These are phyloP conservation scores for Rhopalosiphum maidis DNA, from an alignment of 1,140 invertebrate genomes.

Conservation along the genomic window DNA sequence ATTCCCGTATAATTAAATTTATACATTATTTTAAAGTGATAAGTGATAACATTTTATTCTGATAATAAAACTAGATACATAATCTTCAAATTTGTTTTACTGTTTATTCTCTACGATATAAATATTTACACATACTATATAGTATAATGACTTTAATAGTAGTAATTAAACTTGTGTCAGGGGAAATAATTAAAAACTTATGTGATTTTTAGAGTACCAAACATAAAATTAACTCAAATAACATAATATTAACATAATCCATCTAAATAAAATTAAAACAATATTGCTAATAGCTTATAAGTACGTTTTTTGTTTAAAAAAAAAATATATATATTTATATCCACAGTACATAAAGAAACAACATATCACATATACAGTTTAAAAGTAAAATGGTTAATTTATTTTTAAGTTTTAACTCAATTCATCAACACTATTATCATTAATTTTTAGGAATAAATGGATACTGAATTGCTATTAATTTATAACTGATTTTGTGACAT, in stretches of 20 bases:
- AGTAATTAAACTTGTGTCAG: neutral
- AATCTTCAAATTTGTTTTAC: neutral
- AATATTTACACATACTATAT: neutral
- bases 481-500: neutral
- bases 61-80: neutral
- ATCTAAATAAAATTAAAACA: neutral
- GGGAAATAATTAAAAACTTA: neutral
- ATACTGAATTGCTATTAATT: neutral
- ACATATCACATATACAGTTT: neutral
- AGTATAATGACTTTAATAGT: neutral
- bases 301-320: neutral
- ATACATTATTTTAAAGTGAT: no score
- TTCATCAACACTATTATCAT: neutral
- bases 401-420: neutral
- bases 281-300: neutral
- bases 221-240: neutral
- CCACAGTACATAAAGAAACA: neutral
- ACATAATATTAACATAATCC: neutral
- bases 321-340: constrained; percentile 9
- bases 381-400: neutral
- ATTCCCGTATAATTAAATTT: no score
- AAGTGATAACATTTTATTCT: no score
- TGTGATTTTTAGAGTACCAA: neutral
- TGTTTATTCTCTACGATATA: neutral
- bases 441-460: neutral